Evolutionary conservation across 2,888 invertebrate genomes (phyloP), one percentile per base, ranked within the genome.

Genomic region (Ganaspis brasiliensis): DNA sequence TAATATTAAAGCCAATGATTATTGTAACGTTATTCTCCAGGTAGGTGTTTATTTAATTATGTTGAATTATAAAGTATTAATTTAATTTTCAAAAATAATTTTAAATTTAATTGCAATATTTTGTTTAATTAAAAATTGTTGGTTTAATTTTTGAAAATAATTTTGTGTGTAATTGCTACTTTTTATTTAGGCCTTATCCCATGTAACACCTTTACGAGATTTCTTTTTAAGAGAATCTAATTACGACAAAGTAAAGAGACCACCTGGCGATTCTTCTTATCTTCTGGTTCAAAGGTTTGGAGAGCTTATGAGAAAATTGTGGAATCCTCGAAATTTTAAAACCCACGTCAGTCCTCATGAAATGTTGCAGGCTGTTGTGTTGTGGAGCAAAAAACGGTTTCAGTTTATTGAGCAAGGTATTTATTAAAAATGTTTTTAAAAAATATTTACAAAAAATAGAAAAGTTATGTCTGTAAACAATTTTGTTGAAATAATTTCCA

Each of bases 341-440:
- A 97, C 99, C 0, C 99, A 99, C 89, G 99, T 99, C 0, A 99
- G 98, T 21, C 99, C 99, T 0, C 99, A 99, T 90, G 99, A 99
- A 93, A 99, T 99, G 99, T 93, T 99, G 26, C 99, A 99, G 89
- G 98, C 99, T 63, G 98, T 99, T 26, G 98, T 99, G 3, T 92
- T 99, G 80, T 98, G 98, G 97, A 98, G 99, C 88, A 97, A 97
- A 91, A 98, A 99, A 91, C 95, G 95, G 83, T 99, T 99, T 91
- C 99, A 99, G 92, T 99, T 99, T 89, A 99, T 98, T 1, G 96
- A 98, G 88, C 99, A 99, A 93, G 98, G 98, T 96, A 89, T n/a
- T n/a, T n/a, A n/a, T n/a, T n/a, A n/a, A n/a, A n/a, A n/a, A n/a
- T n/a, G n/a, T n/a, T n/a, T n/a, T n/a, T n/a, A n/a, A n/a, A n/a